Base-by-base conservation (phyloP, 2,113 vertebrate genomes). In the Gopherus evgoodei region DNA sequence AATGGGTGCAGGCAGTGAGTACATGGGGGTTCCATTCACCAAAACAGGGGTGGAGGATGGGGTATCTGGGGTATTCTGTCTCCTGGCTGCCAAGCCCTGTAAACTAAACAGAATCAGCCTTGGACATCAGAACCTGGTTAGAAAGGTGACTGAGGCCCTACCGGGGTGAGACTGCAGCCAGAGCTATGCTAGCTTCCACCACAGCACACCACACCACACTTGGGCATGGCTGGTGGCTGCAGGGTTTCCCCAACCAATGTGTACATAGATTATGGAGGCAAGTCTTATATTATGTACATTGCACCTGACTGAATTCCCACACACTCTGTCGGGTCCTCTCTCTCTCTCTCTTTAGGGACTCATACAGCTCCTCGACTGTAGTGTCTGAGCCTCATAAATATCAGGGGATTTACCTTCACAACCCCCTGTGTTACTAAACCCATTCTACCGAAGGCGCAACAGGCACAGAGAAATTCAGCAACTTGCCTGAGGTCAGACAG, bases 71-170 rank as follows among this genome's bases (percentile, higher is more conserved):
- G 21, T 12, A 2, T 52, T 87, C 59, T 59, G 2, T 0, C 83
- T 52, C 49, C 84, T 80, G 91, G 90, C 88, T 96, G 31, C 31
- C 59, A 31, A 31, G 59, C 29, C 29, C 91, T 82, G 90, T 91
- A 89, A 54, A 80, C 54, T 59, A 69, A 69, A 84, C 57, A 90
- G 57, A 76, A 47, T 90, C 88, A 94, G 86, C 93, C 88, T 78
- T 10, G 2, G 89, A 89, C 90, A 93, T 52, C 84, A 89, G 91
- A 91, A 81, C 52, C 52, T 87, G 1, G 1, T 78, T 44, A 44
- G 0, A 0, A 88, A 89, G 94, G 90, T 82, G 44, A 90, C 90
- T 31, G 88, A 84, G 91, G 87, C 81, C 90, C 87, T 82, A 72
- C 80, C 90, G 0, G 6, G 0, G 0, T 2, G 56, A 85, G 88